These are phyloP conservation scores for Nestor notabilis DNA, from an alignment of 2,113 vertebrate genomes.

Conservation along the genomic window DNA sequence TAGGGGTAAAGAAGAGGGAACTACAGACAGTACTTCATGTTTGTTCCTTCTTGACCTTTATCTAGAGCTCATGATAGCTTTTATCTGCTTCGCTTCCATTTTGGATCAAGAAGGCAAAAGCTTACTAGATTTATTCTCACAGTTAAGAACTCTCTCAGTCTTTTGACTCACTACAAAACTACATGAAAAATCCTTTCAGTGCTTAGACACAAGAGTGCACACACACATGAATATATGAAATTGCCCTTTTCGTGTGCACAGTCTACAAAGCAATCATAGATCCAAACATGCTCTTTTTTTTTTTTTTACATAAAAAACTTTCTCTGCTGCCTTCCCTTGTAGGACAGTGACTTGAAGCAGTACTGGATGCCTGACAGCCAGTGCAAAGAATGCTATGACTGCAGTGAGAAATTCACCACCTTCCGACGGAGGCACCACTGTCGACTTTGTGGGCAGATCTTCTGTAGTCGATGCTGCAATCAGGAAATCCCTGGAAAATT, in stretches of 20 bases:
- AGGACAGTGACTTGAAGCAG: constrained; percentile 98
- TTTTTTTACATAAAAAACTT: not conserved
- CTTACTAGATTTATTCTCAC: not conserved
- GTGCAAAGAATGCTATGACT: constrained; percentile 98
- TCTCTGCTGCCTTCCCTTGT: not conserved
- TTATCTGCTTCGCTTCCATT: not conserved
- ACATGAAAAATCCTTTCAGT: not conserved
- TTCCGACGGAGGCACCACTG: constrained; percentile 96
- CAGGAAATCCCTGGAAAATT: constrained; percentile 99
- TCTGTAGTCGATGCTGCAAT: constrained; percentile 98
- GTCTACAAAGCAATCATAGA: not conserved
- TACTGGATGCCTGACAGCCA: constrained; percentile 99
- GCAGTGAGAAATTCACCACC: constrained; percentile 97
- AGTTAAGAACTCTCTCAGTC: not conserved
- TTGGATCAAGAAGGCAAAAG: not conserved
- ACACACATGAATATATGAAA: not conserved
- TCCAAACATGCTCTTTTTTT: not conserved
- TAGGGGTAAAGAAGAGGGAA: not conserved
- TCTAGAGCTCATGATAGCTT: not conserved
- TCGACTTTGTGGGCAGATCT: constrained; percentile 96
- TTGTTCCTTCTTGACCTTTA: not conserved
- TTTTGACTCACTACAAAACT: not conserved
- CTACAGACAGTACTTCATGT: not conserved
- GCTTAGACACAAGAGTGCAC: not conserved
- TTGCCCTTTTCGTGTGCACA: not conserved